These are phyloP conservation scores for Amyelois transitella DNA, from an alignment of 1,140 invertebrate genomes.

Conservation along the genomic window DNA sequence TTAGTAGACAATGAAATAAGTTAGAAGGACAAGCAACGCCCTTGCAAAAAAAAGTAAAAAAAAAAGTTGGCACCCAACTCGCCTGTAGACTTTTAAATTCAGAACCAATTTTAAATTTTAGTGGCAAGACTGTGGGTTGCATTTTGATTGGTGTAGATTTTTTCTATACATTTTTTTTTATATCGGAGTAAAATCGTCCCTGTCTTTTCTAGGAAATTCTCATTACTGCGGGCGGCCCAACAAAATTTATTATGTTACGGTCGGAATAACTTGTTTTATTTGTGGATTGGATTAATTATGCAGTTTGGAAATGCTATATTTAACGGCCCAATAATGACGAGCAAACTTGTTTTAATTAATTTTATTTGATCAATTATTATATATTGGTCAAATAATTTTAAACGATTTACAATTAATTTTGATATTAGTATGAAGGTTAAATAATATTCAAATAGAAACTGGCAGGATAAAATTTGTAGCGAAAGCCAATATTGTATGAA, in stretches of 20 bases:
- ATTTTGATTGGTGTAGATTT: not conserved
- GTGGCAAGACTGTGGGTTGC: no score
- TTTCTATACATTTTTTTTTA: slow-evolving; percentile 9
- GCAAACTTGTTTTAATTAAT: not conserved
- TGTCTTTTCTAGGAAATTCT: slow-evolving; percentile 45
- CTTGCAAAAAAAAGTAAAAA: slow-evolving; percentile 21
- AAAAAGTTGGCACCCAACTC: slow-evolving; percentile 27
- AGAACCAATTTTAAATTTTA: not conserved
- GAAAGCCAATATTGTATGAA: slow-evolving; percentile 9
- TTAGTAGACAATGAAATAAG: slow-evolving; percentile 1
- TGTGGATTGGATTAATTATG: slow-evolving; percentile 1
- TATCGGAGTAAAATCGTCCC: slow-evolving; percentile 13
- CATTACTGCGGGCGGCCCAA: slow-evolving; percentile 32
- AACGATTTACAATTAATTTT: no score
- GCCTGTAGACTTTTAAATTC: not conserved
- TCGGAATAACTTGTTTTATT: slow-evolving; percentile 28
- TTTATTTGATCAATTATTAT: not conserved
- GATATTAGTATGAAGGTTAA: no score
- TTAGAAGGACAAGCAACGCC: slow-evolving; percentile 16
- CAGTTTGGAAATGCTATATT: not conserved
- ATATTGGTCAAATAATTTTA: not conserved
- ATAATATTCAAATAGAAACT: no score
- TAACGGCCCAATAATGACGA: not conserved
- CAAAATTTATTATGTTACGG: slow-evolving; percentile 42
- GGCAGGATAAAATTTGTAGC: no score